Percentiles rank a stretch among this genome's conserved stretches.
Evolutionary conservation across 2,888 invertebrate genomes (phyloP).

Genomic region (Argynnis bischoffii): DNA sequence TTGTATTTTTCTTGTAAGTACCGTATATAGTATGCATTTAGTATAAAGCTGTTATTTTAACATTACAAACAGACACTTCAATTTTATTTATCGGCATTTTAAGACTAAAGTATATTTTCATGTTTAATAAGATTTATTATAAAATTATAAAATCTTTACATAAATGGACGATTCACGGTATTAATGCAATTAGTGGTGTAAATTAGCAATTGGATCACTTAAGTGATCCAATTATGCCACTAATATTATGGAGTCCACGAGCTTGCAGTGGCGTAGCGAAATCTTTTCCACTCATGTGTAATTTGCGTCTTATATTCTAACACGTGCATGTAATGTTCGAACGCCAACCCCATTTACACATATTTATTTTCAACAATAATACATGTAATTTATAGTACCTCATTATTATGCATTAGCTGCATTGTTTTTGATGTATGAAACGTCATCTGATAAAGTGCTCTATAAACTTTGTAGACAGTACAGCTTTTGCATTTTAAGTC

Average conservation of each 20-base stretch:
- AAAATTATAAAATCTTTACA: not conserved
- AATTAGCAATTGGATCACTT: constrained; percentile 35
- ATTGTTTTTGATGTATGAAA: constrained; percentile 29
- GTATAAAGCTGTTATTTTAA: no score
- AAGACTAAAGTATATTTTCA: no score
- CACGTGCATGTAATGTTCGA: constrained; percentile 49
- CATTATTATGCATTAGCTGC: constrained; percentile 21
- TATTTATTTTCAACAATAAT: constrained; percentile 33
- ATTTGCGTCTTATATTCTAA: constrained; percentile 45
- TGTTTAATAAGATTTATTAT: not conserved
- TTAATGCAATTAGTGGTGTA: constrained; percentile 27
- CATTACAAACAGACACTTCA: no score
- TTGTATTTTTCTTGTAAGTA: no score
- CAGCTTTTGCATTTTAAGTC: constrained; percentile 4
- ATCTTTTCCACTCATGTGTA: constrained; percentile 48
- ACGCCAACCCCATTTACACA: constrained; percentile 32
- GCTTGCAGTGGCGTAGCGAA: constrained; percentile 59
- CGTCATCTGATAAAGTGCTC: constrained; percentile 9
- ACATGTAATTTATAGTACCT: constrained; percentile 28
- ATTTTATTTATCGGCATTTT: no score
- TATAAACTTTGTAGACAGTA: constrained; percentile 4
- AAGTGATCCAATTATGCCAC: constrained; percentile 58
- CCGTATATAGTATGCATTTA: no score
- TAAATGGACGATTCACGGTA: constrained; percentile 19
- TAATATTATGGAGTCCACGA: constrained; percentile 70